Evolutionary conservation across 1,140 invertebrate genomes (phyloP).

Genomic region (Polypedilum vanderplanki): DNA sequence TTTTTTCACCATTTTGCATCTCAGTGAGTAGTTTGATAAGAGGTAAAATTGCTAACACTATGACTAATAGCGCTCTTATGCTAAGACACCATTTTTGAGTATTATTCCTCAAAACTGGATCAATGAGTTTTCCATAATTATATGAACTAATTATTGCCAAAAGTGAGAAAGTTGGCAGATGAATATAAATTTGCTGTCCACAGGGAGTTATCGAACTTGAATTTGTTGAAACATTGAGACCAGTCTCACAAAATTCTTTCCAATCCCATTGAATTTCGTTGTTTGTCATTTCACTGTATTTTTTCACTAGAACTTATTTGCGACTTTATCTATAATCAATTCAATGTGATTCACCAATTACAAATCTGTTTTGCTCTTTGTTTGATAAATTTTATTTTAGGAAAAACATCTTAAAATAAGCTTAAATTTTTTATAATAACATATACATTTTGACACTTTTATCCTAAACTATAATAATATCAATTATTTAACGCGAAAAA

Average conservation of each 20-base stretch:
- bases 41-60: conserved; percentile 57
- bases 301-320: background rate
- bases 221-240: conserved; percentile 54
- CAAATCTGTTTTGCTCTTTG: too few species aligned
- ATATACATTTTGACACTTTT: too few species aligned
- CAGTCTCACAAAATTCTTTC: conserved; percentile 62
- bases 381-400: too few species aligned
- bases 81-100: conserved; percentile 54
- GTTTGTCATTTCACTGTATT: background rate
- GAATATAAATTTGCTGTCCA: conserved; percentile 68
- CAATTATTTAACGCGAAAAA: too few species aligned
- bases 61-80: conserved; percentile 52
- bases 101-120: conserved; percentile 50
- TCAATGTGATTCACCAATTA: too few species aligned
- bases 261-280: conserved; percentile 53
- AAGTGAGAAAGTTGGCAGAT: conserved; percentile 61
- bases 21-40: conserved; percentile 57
- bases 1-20: conserved; percentile 44
- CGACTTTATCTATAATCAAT: too few species aligned
- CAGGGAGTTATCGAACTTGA: conserved; percentile 68
- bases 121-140: conserved; percentile 59
- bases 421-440: too few species aligned
- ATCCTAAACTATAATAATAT: too few species aligned
- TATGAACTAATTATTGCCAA: conserved; percentile 67
- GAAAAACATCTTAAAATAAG: too few species aligned